Conservation (phyloP, 2,888 invertebrate genomes). For the Fragum fragum region DNA sequence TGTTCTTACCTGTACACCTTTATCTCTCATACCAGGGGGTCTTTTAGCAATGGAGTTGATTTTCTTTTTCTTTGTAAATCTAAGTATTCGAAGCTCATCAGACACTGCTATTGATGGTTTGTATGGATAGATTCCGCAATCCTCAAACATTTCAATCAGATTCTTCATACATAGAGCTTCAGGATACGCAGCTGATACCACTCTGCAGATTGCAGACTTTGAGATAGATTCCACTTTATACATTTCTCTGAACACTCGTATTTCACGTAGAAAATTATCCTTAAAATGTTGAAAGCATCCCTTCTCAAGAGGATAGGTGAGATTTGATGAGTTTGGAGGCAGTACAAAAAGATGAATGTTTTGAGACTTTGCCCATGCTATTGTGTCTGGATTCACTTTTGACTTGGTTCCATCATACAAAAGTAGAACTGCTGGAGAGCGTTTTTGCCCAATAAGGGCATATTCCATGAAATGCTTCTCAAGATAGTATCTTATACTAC, state of each 20-base stretch:
- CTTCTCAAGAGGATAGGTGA: slow-evolving; percentile 62
- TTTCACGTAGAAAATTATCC: slow-evolving; percentile 56
- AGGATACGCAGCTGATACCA: slow-evolving; percentile 63
- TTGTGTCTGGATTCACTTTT: slow-evolving; percentile 65
- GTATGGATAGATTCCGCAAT: slow-evolving; percentile 58
- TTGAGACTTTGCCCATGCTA: slow-evolving; percentile 68
- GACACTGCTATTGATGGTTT: slow-evolving; percentile 63
- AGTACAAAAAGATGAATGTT: slow-evolving; percentile 70
- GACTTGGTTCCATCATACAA: slow-evolving; percentile 67
- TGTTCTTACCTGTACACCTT: slow-evolving; percentile 57
- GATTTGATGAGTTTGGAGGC: slow-evolving; percentile 58
- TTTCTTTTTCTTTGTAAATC: slow-evolving; percentile 49
- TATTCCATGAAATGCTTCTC: slow-evolving; percentile 67
- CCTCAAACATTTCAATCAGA: slow-evolving; percentile 64
- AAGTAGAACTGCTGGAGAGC: slow-evolving; percentile 59
- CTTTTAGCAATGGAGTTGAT: slow-evolving; percentile 46
- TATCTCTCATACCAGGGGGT: slow-evolving; percentile 64
- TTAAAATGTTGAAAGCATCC: slow-evolving; percentile 65
- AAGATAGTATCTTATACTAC: slow-evolving; percentile 64
- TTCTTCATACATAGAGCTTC: slow-evolving; percentile 58
- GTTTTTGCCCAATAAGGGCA: slow-evolving; percentile 54
- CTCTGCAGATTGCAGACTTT: slow-evolving; percentile 59
- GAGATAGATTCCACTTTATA: slow-evolving; percentile 60
- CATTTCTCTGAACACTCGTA: slow-evolving; percentile 59
- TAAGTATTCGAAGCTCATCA: slow-evolving; percentile 54